Evolutionary conservation across 2,888 invertebrate genomes (phyloP).

Genomic region (Microctonus hyperodae): DNA sequence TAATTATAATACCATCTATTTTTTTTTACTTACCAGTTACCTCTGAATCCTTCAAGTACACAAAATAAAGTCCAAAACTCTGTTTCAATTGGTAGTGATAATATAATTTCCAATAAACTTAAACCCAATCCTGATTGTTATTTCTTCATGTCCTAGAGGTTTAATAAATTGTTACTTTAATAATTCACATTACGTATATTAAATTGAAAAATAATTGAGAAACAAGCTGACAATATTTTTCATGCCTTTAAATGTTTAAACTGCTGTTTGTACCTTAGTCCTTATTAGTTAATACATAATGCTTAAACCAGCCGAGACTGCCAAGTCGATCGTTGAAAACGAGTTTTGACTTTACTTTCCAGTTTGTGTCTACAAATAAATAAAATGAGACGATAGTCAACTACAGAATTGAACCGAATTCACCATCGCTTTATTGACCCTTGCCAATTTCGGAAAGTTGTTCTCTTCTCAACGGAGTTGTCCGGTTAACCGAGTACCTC

Average conservation of each 20-base stretch:
- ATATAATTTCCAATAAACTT: background rate
- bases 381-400: background rate
- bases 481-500: too few relatives aligned
- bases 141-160: background rate
- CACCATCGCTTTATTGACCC: background rate
- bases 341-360: background rate
- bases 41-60: background rate
- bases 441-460: constrained; percentile 1
- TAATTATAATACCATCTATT: background rate
- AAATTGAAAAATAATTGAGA: background rate
- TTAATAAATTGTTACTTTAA: background rate
- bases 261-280: too few relatives aligned
- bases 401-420: too few relatives aligned
- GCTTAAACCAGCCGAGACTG: background rate
- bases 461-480: too few relatives aligned
- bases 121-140: background rate
- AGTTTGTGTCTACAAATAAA: background rate
- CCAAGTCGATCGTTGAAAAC: constrained; percentile 17
- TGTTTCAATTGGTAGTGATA: background rate
- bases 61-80: background rate
- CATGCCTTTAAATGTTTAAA: background rate
- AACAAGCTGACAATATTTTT: background rate
- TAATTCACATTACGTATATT: background rate
- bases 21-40: background rate
- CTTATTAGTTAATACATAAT: background rate